phyloP scores from a whole-genome alignment of 2,888 invertebrate genomes.

The Sarcophaga subvicina region DNA sequence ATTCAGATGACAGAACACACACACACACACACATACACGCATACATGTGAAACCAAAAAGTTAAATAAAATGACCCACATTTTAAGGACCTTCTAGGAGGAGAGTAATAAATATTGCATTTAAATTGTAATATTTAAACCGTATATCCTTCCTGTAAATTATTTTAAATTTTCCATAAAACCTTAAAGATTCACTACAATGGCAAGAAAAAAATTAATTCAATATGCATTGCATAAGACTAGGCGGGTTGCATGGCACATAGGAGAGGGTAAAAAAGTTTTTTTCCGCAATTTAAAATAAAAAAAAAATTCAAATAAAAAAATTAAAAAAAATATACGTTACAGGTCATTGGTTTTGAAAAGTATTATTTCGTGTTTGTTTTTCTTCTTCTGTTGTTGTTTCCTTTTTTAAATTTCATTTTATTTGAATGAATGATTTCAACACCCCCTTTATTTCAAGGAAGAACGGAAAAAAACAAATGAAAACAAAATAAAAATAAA shows the following conservation, averaged over 20 bases:
- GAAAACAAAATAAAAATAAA: slow-evolving; percentile 8
- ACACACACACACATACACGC: neutral
- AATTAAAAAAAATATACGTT: slow-evolving; percentile 16
- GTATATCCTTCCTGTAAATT: neutral
- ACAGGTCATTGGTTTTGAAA: slow-evolving; percentile 63
- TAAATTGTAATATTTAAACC: neutral
- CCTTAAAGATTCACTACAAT: too few species aligned
- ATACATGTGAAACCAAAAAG: too few species aligned
- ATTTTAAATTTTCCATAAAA: neutral
- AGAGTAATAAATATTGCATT: neutral
- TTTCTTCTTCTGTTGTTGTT: neutral
- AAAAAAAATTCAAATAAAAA: neutral
- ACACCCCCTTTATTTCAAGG: slow-evolving; percentile 51
- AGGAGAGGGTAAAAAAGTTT: neutral
- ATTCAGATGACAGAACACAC: neutral
- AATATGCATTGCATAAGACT: neutral
- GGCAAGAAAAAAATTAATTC: too few species aligned
- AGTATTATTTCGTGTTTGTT: slow-evolving; percentile 30
- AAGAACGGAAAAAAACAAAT: slow-evolving; percentile 11
- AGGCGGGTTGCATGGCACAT: neutral
- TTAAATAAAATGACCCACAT: neutral
- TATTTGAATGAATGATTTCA: slow-evolving; percentile 61
- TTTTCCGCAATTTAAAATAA: slow-evolving; percentile 44
- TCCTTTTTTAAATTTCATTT: slow-evolving; percentile 51
- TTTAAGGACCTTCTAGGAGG: neutral